Conservation (phyloP, 2,888 invertebrate species). For the Ernsta delagoae region DNA sequence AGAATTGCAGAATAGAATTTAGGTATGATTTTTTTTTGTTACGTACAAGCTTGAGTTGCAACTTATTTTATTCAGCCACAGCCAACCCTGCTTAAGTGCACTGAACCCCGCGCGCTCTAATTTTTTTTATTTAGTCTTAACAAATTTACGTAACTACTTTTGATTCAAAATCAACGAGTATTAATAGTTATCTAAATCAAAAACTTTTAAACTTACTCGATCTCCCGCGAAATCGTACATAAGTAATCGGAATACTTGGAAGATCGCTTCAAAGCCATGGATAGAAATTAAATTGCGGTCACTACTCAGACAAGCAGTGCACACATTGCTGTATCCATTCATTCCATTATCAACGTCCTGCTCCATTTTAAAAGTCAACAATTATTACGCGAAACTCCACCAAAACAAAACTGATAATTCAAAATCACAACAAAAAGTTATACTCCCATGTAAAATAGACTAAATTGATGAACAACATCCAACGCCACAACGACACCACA, state of each 20-base stretch:
- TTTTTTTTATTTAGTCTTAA: too few relatives aligned
- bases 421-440: conserved; percentile 82
- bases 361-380: conserved; percentile 61
- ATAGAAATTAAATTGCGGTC: conserved; percentile 68
- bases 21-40: too few relatives aligned
- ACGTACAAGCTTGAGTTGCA: too few relatives aligned
- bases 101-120: too few relatives aligned
- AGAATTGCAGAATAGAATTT: too few relatives aligned
- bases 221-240: conserved; percentile 77
- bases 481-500: conserved; percentile 78
- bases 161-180: too few relatives aligned
- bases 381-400: conserved; percentile 31
- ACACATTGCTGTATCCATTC: conserved; percentile 56
- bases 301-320: conserved; percentile 70
- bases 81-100: too few relatives aligned
- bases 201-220: conserved; percentile 56
- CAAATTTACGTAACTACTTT: too few relatives aligned
- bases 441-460: conserved; percentile 84
- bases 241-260: conserved; percentile 68
- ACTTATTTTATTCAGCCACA: too few relatives aligned
- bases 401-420: conserved; percentile 18
- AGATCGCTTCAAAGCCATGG: conserved; percentile 57
- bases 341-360: conserved; percentile 66
- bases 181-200: background rate
- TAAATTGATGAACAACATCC: conserved; percentile 68